phyloP scores from a whole-genome alignment of 2,797 vertebrate genomes.

The Holocentrus rufus region DNA sequence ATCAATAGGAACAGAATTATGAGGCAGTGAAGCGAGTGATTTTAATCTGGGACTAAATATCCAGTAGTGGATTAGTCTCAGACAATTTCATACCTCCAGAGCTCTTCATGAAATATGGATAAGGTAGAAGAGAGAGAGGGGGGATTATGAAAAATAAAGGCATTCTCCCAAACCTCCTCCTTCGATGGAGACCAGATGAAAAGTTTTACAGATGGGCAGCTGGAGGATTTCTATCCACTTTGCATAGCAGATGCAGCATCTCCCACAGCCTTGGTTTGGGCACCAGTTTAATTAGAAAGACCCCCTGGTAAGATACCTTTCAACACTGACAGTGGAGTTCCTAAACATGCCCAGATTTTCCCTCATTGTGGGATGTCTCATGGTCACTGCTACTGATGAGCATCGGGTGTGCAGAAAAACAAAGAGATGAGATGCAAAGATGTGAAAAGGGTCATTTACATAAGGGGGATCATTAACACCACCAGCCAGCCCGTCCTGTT shows the following conservation, averaged over 20 bases:
- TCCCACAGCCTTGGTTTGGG: conserved; percentile 71
- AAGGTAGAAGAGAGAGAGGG: conserved; percentile 65
- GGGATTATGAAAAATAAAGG: conserved; percentile 83
- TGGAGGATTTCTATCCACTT: conserved; percentile 74
- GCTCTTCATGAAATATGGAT: conserved; percentile 88
- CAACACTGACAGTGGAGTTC: conserved; percentile 70
- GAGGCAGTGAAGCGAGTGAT: conserved; percentile 82
- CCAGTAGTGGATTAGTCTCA: conserved; percentile 87
- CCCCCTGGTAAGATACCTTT: conserved; percentile 79
- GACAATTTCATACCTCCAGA: conserved; percentile 84
- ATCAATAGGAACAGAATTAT: conserved; percentile 86
- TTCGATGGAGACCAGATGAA: conserved; percentile 75
- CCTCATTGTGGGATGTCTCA: conserved; percentile 65
- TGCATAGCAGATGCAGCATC: conserved; percentile 75
- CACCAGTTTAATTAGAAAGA: conserved; percentile 83
- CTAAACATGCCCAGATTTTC: conserved; percentile 70
- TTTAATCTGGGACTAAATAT: conserved; percentile 90
- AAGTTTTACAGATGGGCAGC: conserved; percentile 78
- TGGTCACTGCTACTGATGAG: conserved; percentile 72
- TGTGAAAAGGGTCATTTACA: conserved; percentile 67
- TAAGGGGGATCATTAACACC: conserved; percentile 66
- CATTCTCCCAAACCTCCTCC: conserved; percentile 75
- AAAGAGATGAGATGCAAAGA: conserved; percentile 63
- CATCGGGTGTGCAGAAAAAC: conserved; percentile 48
- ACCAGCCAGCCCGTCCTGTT: conserved; percentile 58